Conservation (phyloP, 53 echinoderm and acorn worm species). For the Echinometra lucunter region DNA sequence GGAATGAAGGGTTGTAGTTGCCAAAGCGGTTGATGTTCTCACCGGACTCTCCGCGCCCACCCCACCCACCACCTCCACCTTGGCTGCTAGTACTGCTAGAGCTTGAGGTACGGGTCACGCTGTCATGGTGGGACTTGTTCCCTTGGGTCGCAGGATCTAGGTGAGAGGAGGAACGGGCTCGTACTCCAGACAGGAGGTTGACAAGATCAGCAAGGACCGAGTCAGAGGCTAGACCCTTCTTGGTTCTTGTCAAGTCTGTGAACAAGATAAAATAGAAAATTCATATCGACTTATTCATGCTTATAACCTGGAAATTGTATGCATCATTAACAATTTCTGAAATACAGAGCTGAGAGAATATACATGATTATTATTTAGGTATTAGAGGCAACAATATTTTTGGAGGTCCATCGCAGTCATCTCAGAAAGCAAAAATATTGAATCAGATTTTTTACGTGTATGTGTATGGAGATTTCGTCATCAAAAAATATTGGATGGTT, state of each 20-base stretch:
- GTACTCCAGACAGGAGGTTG: conserved; percentile 87
- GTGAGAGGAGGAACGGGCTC: conserved; percentile 63
- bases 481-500: too few relatives aligned
- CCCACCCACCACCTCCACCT: conserved; percentile 70
- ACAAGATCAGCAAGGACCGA: conserved; percentile 92
- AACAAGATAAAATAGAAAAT: neutral
- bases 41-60: conserved; percentile 50
- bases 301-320: too few relatives aligned
- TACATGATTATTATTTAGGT: too few relatives aligned
- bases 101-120: conserved; percentile 86
- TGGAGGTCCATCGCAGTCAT: too few relatives aligned
- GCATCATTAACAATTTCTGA: too few relatives aligned
- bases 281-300: too few relatives aligned
- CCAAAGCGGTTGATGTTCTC: conserved; percentile 79
- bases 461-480: too few relatives aligned
- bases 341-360: too few relatives aligned
- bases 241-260: conserved; percentile 61
- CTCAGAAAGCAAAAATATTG: too few relatives aligned
- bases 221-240: conserved; percentile 88
- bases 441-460: too few relatives aligned
- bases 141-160: conserved; percentile 67
- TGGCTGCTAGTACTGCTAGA: conserved; percentile 84
- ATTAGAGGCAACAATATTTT: too few relatives aligned
- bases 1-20: conserved; percentile 87
- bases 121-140: conserved; percentile 70